Conservation (phyloP, 2,113 vertebrate species). For the Lepidothrix coronata region DNA sequence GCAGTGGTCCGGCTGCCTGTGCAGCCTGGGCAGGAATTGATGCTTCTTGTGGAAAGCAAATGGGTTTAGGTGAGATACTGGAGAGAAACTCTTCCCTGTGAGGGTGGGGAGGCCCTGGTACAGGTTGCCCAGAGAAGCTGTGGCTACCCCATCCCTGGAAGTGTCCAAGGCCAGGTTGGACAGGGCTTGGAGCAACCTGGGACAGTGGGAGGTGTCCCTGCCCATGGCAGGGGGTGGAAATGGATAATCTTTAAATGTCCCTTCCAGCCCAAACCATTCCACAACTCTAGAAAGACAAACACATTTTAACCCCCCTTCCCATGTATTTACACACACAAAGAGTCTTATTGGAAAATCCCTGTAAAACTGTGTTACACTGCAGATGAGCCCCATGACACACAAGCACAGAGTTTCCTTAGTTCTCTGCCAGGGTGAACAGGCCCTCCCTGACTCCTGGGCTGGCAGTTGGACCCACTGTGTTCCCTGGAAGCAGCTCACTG, state of each 20-base stretch:
- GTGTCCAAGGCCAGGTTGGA: accelerated
- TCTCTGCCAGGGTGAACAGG: background rate
- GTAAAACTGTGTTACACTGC: accelerated
- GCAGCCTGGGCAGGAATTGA: background rate
- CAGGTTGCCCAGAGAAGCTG: background rate
- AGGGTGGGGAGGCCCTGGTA: background rate
- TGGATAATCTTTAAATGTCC: background rate
- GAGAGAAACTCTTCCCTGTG: background rate
- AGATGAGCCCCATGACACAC: accelerated
- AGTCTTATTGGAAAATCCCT: background rate
- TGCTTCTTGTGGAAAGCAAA: background rate
- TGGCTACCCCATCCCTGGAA: background rate
- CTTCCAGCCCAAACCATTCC: background rate
- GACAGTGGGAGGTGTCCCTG: accelerated
- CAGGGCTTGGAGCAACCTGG: background rate
- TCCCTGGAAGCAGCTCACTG: background rate
- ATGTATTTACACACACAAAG: too few species aligned
- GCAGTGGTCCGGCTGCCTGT: background rate
- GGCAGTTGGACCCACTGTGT: background rate
- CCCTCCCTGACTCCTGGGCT: background rate
- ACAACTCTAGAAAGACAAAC: background rate
- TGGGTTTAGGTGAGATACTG: accelerated
- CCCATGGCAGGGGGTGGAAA: background rate
- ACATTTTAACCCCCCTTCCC: background rate
- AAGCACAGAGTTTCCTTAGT: background rate